Evolutionary conservation across 2,888 invertebrate species (phyloP), one percentile per base, ranked within the genome.

Genomic region (Macrophya annulata): DNA sequence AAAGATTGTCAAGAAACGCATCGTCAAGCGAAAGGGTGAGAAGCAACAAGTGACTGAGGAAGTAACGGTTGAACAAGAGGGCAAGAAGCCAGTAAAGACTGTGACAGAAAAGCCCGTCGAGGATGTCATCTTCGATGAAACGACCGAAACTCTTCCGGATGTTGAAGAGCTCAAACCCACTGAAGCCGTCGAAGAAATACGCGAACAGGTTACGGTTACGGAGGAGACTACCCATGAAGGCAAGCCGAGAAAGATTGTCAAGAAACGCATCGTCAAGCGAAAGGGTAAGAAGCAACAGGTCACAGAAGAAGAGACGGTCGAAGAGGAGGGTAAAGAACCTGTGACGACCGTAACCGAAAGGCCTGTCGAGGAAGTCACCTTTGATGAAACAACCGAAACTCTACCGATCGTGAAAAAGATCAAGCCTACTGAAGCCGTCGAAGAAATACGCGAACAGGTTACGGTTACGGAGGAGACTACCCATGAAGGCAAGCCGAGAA

Each of bases 51-150:
- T 93, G 0, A 93, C 93, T 12, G 92, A 94, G 90, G 93, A 94
- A 51, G 87, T 92, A 1, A 94, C 94, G 43, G 92, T 93, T 65
- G 94, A 94, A 88, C 94, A 94, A 88, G 94, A 94, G 86, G 93
- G 94, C 68, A 94, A 93, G 89, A 88, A 93, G 92, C 91, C 94
- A 88, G 89, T 94, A 90, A 90, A 93, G 84, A 88, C 93, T 5
- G 92, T 94, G 87, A 90, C 93, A 65, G 92, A 90, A 86, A 91
- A 86, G 55, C 91, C 90, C 59, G 85, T 90, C 81, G 90, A 93
- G 89, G 88, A 91, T 81, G 87, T 86, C 31, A 43, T 82, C 5
- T 17, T 40, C 45, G 88, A 89, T 79, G 89, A 88, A 68, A 51
- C 65, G 0, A 86, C 76, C 21, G 85, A 85, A 12, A 21, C 85